Percentiles rank a stretch among this genome's conserved stretches.
Evolutionary conservation across 2,888 invertebrate genomes (phyloP).

Genomic region (Acanthosoma haemorrhoidale): DNA sequence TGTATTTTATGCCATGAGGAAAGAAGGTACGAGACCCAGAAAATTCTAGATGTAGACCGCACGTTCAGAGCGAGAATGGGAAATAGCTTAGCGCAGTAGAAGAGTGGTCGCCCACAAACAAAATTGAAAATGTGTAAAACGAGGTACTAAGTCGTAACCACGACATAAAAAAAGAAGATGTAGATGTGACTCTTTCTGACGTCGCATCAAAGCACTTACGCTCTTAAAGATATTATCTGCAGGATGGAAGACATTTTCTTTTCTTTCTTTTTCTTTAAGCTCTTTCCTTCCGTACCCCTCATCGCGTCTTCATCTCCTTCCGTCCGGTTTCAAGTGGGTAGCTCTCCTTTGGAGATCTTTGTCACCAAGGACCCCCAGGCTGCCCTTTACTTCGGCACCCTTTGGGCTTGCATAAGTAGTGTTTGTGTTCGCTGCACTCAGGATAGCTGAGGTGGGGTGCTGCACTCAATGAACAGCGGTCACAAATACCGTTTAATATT

Average conservation of each 20-base stretch:
- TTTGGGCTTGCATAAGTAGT: not conserved
- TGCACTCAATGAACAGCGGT: not conserved
- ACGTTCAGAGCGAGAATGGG: too few species aligned
- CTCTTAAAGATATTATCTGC: slow-evolving; percentile 10
- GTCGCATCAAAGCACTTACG: slow-evolving; percentile 7
- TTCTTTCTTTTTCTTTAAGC: not conserved
- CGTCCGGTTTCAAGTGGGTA: slow-evolving; percentile 14
- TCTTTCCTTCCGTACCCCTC: slow-evolving; percentile 4
- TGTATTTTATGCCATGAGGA: too few species aligned
- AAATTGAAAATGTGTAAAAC: not conserved
- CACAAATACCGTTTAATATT: too few species aligned
- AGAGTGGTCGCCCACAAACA: too few species aligned
- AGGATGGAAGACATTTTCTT: slow-evolving; percentile 15
- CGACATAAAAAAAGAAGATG: not conserved
- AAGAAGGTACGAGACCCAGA: too few species aligned
- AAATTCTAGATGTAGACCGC: too few species aligned
- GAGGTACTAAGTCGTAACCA: not conserved
- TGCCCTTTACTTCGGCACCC: too few species aligned
- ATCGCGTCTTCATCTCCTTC: slow-evolving; percentile 18
- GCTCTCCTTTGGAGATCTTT: not conserved
- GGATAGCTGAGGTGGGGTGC: not conserved
- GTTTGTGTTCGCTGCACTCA: not conserved
- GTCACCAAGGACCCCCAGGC: not conserved
- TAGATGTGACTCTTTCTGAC: not conserved
- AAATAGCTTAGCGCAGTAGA: too few species aligned